A percentile compares a stretch with the other conserved stretches of the same genome.
These are phyloP conservation scores for Liodrosophila aerea DNA, from an alignment of 2,888 invertebrate genomes.

Conservation along the genomic window DNA sequence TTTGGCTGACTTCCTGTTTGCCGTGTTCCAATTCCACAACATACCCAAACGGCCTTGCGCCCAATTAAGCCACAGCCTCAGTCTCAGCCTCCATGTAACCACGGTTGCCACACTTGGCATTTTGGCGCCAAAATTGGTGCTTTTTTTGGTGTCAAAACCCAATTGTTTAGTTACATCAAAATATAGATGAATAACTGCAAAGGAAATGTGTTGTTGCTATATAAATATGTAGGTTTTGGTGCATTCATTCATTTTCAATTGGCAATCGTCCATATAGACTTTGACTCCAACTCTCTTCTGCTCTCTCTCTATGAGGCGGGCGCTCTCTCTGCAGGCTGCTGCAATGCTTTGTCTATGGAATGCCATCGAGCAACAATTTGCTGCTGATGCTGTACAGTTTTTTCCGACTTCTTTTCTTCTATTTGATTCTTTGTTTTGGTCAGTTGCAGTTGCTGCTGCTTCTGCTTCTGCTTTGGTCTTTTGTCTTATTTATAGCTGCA, in stretches of 20 bases:
- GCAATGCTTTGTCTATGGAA: conserved; percentile 45
- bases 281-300: conserved; percentile 15
- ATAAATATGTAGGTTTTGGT: too few relatives aligned
- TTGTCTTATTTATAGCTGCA: conserved; percentile 52
- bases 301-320: conserved; percentile 7
- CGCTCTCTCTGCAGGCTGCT: conserved; percentile 11
- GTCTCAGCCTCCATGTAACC: conserved; percentile 9
- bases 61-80: conserved; percentile 50
- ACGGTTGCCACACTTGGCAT: too few relatives aligned
- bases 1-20: conserved; percentile 45
- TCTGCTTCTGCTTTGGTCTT: conserved; percentile 12
- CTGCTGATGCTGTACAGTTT: conserved; percentile 46
- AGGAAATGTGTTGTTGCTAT: too few relatives aligned
- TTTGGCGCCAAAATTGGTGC: too few relatives aligned
- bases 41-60: conserved; percentile 67
- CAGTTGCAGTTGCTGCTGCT: conserved; percentile 23
- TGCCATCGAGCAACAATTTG: conserved; percentile 47
- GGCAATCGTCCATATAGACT: too few relatives aligned
- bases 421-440: conserved; percentile 48
- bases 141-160: too few relatives aligned
- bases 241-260: too few relatives aligned
- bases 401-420: conserved; percentile 31
- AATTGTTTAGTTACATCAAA: too few relatives aligned
- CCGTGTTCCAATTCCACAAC: conserved; percentile 58
- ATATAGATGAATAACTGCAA: too few relatives aligned